Evolutionary conservation across 2,113 vertebrate genomes (phyloP).

Genomic region (Lampris incognitus): DNA sequence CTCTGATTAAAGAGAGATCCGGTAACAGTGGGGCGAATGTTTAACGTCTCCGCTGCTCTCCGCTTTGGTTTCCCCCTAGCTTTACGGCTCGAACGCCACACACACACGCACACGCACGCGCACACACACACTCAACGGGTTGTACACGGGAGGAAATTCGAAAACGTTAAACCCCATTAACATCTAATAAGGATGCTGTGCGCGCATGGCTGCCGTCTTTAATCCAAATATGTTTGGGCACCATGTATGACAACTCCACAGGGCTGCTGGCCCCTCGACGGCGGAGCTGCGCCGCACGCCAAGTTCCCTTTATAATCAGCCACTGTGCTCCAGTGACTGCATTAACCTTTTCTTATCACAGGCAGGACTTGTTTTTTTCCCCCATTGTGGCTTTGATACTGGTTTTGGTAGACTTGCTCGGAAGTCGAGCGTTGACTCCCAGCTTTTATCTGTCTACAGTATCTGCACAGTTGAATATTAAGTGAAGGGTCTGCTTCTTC

Average conservation of each 20-base stretch:
- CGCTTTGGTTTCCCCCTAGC: not conserved
- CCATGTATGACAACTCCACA: constrained; percentile 34
- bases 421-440: constrained; percentile 55
- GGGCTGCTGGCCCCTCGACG: constrained; percentile 39
- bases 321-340: constrained; percentile 48
- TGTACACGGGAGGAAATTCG: constrained; percentile 16
- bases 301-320: constrained; percentile 64
- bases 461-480: constrained; percentile 64
- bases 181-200: constrained; percentile 27
- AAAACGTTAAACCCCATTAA: constrained; percentile 38
- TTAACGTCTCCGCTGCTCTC: constrained; percentile 26
- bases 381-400: constrained; percentile 55
- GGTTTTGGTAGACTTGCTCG: constrained; percentile 43
- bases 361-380: constrained; percentile 41
- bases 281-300: constrained; percentile 42
- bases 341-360: constrained; percentile 75
- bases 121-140: not conserved
- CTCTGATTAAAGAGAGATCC: constrained; percentile 32
- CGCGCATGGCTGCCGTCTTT: constrained; percentile 19
- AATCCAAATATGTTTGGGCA: constrained; percentile 53
- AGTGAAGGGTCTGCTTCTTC: constrained; percentile 41
- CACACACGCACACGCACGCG: too few species aligned
- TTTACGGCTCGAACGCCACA: constrained; percentile 18
- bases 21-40: constrained; percentile 35
- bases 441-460: constrained; percentile 62